Percentiles rank a stretch among this genome's conserved stretches.
Conservation (phyloP, 2,888 invertebrate species). For the Troides aeacus region DNA sequence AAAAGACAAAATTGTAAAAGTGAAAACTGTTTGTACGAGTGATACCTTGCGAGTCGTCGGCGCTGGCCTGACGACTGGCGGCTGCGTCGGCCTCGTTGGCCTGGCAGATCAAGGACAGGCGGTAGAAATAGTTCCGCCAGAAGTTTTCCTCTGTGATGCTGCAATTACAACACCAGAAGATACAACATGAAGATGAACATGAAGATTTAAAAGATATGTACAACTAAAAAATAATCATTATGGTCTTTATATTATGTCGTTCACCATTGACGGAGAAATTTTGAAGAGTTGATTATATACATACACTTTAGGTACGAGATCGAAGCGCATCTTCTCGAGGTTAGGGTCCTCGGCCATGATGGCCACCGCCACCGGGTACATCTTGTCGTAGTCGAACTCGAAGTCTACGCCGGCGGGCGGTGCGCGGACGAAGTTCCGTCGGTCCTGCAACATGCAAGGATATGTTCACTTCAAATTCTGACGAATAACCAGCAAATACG, state of each 20-base stretch:
- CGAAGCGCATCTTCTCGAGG: slow-evolving; percentile 98
- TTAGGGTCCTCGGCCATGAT: slow-evolving; percentile 97
- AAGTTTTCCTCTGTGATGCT: slow-evolving; percentile 98
- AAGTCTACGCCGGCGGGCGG: slow-evolving; percentile 98
- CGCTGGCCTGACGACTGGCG: slow-evolving; percentile 66
- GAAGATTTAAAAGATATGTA: no score
- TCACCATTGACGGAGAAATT: no score
- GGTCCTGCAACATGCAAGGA: slow-evolving; percentile 83
- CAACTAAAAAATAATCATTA: no score
- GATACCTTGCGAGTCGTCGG: slow-evolving; percentile 81
- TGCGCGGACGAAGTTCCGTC: slow-evolving; percentile 97
- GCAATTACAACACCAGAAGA: slow-evolving; percentile 37
- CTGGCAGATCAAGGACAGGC: slow-evolving; percentile 98
- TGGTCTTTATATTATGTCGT: no score
- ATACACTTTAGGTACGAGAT: slow-evolving; percentile 99
- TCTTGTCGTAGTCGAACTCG: slow-evolving; percentile 95
- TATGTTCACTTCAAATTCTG: no score
- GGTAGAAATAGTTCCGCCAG: slow-evolving; percentile 99
- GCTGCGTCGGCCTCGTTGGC: slow-evolving; percentile 91
- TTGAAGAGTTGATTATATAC: slow-evolving; percentile 59
- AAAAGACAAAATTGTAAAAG: no score
- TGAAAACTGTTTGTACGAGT: background rate
- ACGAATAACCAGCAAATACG: no score
- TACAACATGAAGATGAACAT: no score
- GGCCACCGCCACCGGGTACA: slow-evolving; percentile 95